These are phyloP conservation scores for Sebastes oblongus DNA, from an alignment of 2,797 vertebrate genomes.

Conservation along the genomic window DNA sequence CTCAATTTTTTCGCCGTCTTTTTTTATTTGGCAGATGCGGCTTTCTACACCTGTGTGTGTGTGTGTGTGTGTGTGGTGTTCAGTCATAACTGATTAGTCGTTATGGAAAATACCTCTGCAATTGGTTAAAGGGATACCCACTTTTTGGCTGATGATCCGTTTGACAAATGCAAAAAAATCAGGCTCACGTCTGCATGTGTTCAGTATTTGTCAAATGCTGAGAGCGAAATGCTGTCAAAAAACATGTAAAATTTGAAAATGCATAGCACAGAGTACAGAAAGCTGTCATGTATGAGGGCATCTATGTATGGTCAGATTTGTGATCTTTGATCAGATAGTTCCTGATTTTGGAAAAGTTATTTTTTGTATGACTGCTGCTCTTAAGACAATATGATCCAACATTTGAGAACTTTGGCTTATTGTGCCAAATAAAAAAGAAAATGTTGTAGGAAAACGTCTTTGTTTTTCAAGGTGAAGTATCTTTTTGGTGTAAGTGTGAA, in stretches of 20 bases:
- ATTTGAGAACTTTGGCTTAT: background rate
- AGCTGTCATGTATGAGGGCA: background rate
- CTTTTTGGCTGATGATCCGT: background rate
- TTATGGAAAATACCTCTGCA: background rate
- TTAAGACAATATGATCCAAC: background rate
- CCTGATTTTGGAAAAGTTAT: too few relatives aligned
- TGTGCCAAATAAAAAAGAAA: background rate
- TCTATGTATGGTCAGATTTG: background rate
- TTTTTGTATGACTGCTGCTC: background rate
- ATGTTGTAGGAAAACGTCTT: background rate
- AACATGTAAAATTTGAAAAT: too few relatives aligned
- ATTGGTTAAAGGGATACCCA: background rate
- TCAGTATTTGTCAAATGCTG: background rate
- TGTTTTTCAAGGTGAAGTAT: background rate
- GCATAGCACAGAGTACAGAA: too few relatives aligned
- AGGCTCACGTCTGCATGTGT: background rate
- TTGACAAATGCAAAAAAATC: background rate
- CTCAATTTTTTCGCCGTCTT: background rate
- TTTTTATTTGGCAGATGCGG: constrained; percentile 25
- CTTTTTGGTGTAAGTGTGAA: background rate
- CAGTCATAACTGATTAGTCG: background rate
- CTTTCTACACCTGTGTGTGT: background rate
- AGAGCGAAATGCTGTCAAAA: background rate
- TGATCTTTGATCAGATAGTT: background rate
- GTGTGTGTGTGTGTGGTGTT: background rate